Base-by-base conservation (phyloP, 2,113 vertebrate species). In the Egretta garzetta region DNA sequence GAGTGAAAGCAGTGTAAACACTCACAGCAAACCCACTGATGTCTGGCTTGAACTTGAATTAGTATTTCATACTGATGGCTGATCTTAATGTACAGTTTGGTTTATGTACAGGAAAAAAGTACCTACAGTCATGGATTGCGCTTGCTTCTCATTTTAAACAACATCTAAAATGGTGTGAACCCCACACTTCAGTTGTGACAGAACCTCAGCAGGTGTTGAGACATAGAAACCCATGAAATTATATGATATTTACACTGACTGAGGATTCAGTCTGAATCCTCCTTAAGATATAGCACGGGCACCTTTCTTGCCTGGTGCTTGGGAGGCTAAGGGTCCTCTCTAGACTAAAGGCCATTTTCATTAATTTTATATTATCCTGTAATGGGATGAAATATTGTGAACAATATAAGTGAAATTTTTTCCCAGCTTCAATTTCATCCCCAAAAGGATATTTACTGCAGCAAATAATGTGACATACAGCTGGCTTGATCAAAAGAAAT, bases 401-500 rank as follows among this genome's bases (percentile, higher is more conserved):
- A 79, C 19, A 59, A 84, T 60, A n/a, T 27, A 86, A 90, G 35
- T 26, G 3, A 73, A 56, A 2, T 12, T 28, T 87, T 68, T 90
- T 14, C 53, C 13, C 32, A 10, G 19, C 47, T 95, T 93, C 68
- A 74, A 10, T 82, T 95, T 91, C 56, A 55, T 70, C 60, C 72
- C 73, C 58, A 26, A 66, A 92, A 96, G 41, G 37, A 89, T 92
- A 91, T 81, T 84, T 95, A 79, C 52, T 6, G 7, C 68, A 88
- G 72, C 74, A 90, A 96, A 92, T 91, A 86, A 75, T 2, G 4
- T 52, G 55, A 71, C 64, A 67, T 64, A 80, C 43, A 93, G 63
- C 73, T 77, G 55, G 14, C 27, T 79, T 88, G 81, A 93, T 94
- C 62, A 95, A 93, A 95, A 53, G 5, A 93, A 88, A 84, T 88